Base-by-base conservation (phyloP, 1,140 invertebrate genomes). In the Cryptotermes secundus region DNA sequence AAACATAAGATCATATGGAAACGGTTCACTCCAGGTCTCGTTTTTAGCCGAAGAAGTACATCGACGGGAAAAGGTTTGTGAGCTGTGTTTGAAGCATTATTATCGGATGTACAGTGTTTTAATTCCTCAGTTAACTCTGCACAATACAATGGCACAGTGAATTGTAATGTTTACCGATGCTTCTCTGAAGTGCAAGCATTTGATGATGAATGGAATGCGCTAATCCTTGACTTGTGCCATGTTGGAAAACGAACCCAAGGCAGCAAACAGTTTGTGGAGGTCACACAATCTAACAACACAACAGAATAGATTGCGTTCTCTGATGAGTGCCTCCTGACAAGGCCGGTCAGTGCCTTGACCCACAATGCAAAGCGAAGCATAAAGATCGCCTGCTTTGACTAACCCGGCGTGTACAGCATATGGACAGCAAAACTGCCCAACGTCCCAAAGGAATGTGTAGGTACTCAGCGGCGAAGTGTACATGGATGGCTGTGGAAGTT, bases 171-270 rank as follows among this genome's bases (percentile, higher is more conserved):
- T 72, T 72, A 31, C 59, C 9, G 59, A 49, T 3, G 14, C 14
- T 49, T 1, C 45, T 31, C n/a, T 31, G 24, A 59, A 83, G 31
- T 79, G 84, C 38, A 59, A 83, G 34, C 49, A 84, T 42, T 49
- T 88, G 2, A 36, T 89, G 65, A 87, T 0, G 80, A 72, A 72
- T 72, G 59, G n/a, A n/a, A 72, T 72, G 59, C 59, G 31, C 59
- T 31, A 31, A 72, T 31, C 26, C 59, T 72, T 72, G 26, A 31
- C 59, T 12, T 49, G 16, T 49, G 14, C 45, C 45, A 19, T 26
- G 59, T 72, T 72, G n/a, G 59, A 72, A 31, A 72, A 31, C 9
- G 26, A 72, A 72, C 59, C 59, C 26, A 72, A 72, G 59, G 59
- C 59, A 72, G 59, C 26, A n/a, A 72, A n/a, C 59, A 72, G n/a